phyloP scores from a whole-genome alignment of 2,113 vertebrate species.

The Puma concolor region DNA sequence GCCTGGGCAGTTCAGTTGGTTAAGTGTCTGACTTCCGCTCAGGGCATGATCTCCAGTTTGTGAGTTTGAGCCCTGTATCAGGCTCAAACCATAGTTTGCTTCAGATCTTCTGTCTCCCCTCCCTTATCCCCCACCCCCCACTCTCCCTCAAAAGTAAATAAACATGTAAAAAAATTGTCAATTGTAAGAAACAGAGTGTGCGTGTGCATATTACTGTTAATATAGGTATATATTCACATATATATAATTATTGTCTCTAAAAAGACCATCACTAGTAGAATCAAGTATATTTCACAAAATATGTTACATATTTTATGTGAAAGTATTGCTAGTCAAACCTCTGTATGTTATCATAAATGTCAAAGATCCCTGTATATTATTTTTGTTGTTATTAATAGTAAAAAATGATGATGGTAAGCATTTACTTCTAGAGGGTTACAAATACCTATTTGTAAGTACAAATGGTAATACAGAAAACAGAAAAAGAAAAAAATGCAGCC shows the following conservation, averaged over 20 bases:
- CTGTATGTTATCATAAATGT: not conserved
- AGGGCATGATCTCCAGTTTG: no score
- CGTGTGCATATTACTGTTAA: not conserved
- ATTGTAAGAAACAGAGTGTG: not conserved
- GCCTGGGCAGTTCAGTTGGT: no score
- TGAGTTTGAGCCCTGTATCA: no score
- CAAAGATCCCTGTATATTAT: not conserved
- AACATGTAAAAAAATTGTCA: no score
- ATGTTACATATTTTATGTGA: conserved; percentile 23
- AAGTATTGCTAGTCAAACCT: conserved; percentile 22
- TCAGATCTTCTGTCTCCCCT: no score
- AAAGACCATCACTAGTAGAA: conserved; percentile 34
- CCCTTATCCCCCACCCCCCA: no score
- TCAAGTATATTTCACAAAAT: conserved; percentile 58
- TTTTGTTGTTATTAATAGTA: conserved; percentile 30
- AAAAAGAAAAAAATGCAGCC: not conserved
- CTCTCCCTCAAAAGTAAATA: no score
- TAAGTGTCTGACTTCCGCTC: no score
- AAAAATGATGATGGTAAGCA: conserved; percentile 8
- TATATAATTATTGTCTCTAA: conserved; percentile 17
- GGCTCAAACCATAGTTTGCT: no score
- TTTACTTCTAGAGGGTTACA: conserved; percentile 52
- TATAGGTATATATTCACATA: not conserved
- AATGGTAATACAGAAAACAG: not conserved
- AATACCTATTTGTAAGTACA: conserved; percentile 9